Evolutionary conservation across 1,140 invertebrate genomes (phyloP).

Genomic region (Eriocheir sinensis): DNA sequence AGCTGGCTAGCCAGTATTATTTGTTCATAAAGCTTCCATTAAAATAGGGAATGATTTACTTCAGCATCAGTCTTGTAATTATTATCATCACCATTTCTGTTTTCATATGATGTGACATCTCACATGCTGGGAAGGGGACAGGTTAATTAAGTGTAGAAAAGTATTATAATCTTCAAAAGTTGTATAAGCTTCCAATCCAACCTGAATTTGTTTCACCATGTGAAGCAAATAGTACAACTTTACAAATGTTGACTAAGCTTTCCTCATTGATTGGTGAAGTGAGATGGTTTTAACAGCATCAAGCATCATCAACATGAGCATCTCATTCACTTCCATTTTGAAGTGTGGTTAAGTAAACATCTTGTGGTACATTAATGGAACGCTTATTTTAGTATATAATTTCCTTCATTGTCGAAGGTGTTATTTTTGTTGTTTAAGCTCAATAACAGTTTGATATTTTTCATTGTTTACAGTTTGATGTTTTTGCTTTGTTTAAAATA

Average conservation of each 20-base stretch:
- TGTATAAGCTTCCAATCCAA: background rate
- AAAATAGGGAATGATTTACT: background rate
- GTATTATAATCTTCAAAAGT: too few relatives aligned
- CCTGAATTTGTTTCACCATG: slow-evolving; percentile 1
- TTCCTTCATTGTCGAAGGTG: background rate
- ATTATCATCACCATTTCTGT: background rate
- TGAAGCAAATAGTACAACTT: background rate
- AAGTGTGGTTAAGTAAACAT: too few relatives aligned
- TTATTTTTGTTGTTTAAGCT: background rate
- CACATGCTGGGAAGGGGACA: too few relatives aligned
- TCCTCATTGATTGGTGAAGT: background rate
- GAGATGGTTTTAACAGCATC: too few relatives aligned
- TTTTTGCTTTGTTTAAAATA: background rate
- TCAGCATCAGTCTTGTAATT: background rate
- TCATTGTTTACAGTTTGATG: background rate
- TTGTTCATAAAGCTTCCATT: background rate
- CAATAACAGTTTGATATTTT: background rate
- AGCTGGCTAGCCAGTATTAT: background rate
- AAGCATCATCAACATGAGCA: background rate
- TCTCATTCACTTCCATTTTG: too few relatives aligned
- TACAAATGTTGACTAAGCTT: background rate
- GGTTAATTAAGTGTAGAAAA: too few relatives aligned
- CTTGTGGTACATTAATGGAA: background rate
- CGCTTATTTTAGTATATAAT: background rate
- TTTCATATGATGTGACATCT: background rate